These are phyloP conservation scores for Alviniconcha marisindica DNA, from an alignment of 1,140 invertebrate species.

Conservation along the genomic window DNA sequence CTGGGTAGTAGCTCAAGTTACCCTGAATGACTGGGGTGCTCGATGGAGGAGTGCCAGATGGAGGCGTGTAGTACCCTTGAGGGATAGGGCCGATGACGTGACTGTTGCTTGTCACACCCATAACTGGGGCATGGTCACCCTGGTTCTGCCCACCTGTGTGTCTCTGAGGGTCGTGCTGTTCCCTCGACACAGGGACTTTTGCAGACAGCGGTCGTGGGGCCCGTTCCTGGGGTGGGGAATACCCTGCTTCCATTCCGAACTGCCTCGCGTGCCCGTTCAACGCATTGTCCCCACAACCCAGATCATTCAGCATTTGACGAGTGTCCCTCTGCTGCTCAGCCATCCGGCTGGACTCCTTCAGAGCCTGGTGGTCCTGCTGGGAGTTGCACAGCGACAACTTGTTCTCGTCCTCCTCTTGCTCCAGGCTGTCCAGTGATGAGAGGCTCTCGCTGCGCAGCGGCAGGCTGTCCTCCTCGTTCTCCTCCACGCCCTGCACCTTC, in stretches of 20 bases:
- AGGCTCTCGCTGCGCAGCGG: constrained; percentile 55
- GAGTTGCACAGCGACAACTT: neutral
- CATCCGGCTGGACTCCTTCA: neutral
- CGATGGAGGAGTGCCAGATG: neutral
- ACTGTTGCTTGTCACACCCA: neutral
- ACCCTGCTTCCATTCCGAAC: too few relatives aligned
- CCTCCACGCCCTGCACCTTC: constrained; percentile 22
- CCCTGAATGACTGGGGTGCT: constrained; percentile 24
- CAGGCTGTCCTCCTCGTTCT: constrained; percentile 28
- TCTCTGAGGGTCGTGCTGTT: neutral
- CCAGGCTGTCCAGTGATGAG: constrained; percentile 65
- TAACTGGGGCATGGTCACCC: neutral
- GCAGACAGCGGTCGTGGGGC: neutral
- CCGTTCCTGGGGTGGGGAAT: neutral
- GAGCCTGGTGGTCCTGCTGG: neutral
- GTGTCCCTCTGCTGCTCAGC: neutral
- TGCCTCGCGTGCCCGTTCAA: neutral
- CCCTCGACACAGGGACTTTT: neutral
- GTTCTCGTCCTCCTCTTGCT: constrained; percentile 35
- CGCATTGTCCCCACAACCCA: neutral
- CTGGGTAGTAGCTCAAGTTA: neutral
- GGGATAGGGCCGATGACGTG: constrained; percentile 22
- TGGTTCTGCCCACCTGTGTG: neutral
- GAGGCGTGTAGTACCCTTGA: neutral
- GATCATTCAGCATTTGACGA: neutral